These are phyloP conservation scores for Phyllostomus discolor DNA, from an alignment of 2,113 vertebrate species.

Conservation along the genomic window DNA sequence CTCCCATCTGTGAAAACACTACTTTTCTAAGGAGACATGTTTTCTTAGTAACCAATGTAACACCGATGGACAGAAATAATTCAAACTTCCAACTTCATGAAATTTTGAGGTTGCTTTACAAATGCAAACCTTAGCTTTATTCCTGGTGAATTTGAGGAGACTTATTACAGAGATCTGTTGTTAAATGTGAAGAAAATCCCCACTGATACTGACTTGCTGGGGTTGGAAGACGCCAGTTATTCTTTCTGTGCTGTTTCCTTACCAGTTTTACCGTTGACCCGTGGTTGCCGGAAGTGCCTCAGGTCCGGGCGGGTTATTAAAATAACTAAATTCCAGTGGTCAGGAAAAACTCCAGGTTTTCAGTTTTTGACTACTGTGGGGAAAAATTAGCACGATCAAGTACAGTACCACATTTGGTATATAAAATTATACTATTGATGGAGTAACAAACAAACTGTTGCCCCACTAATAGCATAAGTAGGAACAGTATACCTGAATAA, in stretches of 20 bases:
- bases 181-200: not conserved
- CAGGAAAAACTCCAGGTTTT: not conserved
- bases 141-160: not conserved
- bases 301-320: not conserved
- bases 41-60: not conserved
- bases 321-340: not conserved
- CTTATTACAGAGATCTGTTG: not conserved
- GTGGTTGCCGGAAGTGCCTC: conserved; percentile 43
- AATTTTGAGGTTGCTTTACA: not conserved
- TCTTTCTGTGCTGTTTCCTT: not conserved
- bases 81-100: not conserved
- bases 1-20: conserved; percentile 58
- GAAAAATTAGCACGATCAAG: not conserved
- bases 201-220: not conserved
- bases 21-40: conserved; percentile 63
- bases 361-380: not conserved
- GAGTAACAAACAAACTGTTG: not conserved
- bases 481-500: not conserved
- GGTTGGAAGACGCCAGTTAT: not conserved
- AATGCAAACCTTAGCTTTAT: not conserved
- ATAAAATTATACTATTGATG: not conserved
- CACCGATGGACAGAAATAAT: not conserved
- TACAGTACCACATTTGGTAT: not conserved
- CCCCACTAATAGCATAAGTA: not conserved
- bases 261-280: not conserved